These are phyloP conservation scores for Silurus asotus DNA, from an alignment of 2,113 vertebrate species.

Conservation along the genomic window DNA sequence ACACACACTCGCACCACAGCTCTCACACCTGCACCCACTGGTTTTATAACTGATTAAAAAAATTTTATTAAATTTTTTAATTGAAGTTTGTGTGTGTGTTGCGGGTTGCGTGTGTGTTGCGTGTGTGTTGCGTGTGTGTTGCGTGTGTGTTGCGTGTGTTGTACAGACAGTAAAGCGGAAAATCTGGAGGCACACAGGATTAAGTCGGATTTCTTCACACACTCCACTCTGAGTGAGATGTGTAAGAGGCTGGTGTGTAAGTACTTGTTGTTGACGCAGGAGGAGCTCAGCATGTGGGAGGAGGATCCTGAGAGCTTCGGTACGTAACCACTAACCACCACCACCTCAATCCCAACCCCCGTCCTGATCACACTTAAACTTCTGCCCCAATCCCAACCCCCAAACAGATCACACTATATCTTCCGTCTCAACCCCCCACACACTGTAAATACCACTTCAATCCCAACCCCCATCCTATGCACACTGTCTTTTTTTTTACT, in stretches of 20 bases:
- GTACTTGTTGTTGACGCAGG: slow-evolving; percentile 91
- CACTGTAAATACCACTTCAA: too few relatives aligned
- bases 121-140: background rate
- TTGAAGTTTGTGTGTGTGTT: too few relatives aligned
- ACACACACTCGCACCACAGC: background rate
- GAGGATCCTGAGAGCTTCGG: slow-evolving; percentile 98
- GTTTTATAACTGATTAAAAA: too few relatives aligned
- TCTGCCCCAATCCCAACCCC: too few relatives aligned
- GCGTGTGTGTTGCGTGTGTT: background rate
- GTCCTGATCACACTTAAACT: too few relatives aligned
- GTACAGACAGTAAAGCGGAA: slow-evolving; percentile 89
- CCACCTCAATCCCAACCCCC: background rate
- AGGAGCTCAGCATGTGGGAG: slow-evolving; percentile 96
- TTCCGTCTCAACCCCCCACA: too few relatives aligned
- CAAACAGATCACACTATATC: too few relatives aligned
- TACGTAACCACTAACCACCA: slow-evolving; percentile 59
- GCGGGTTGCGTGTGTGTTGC: background rate
- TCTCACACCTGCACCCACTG: background rate
- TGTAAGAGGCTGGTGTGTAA: slow-evolving; percentile 91
- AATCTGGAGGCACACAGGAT: slow-evolving; percentile 94
- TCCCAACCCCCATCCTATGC: background rate
- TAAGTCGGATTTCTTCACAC: slow-evolving; percentile 92
- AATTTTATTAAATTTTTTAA: too few relatives aligned
- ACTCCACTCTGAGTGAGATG: slow-evolving; percentile 90
- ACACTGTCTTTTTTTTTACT: background rate